A percentile compares a stretch with the other conserved stretches of the same genome.
Conservation (phyloP, 2,113 vertebrate genomes). For the Dipodomys ordii region DNA sequence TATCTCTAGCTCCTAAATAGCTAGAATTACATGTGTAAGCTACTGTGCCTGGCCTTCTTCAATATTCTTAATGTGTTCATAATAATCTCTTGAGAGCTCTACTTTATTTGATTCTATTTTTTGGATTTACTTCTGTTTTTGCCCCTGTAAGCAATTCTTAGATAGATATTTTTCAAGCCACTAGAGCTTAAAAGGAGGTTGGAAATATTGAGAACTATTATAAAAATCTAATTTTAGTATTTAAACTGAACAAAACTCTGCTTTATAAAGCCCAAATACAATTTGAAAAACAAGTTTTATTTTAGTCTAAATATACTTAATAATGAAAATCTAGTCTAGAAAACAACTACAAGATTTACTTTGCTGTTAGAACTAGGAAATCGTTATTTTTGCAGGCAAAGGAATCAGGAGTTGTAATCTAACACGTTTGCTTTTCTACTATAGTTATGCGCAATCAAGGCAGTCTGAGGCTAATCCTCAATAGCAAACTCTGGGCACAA, state of each 20-base stretch:
- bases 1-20: too few species aligned
- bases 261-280: not conserved
- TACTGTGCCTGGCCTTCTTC: not conserved
- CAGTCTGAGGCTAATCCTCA: slow-evolving; percentile 91
- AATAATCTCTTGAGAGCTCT: not conserved
- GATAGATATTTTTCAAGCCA: slow-evolving; percentile 21
- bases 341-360: slow-evolving; percentile 8
- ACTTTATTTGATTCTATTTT: slow-evolving; percentile 32
- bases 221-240: not conserved
- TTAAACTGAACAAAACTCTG: slow-evolving; percentile 1
- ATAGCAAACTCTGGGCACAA: slow-evolving; percentile 90
- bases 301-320: slow-evolving; percentile 4
- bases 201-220: slow-evolving; percentile 21
- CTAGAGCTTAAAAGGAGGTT: not conserved
- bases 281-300: slow-evolving; percentile 53
- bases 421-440: slow-evolving; percentile 58
- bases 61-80: not conserved
- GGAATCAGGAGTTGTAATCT: slow-evolving; percentile 1
- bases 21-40: too few species aligned
- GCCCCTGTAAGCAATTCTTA: not conserved
- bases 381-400: not conserved
- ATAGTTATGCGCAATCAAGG: slow-evolving; percentile 93
- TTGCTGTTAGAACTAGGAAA: slow-evolving; percentile 34
- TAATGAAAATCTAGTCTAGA: slow-evolving; percentile 15
- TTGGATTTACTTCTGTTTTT: slow-evolving; percentile 29